phyloP scores from a whole-genome alignment of 1,140 invertebrate species.

The Penaeus indicus region DNA sequence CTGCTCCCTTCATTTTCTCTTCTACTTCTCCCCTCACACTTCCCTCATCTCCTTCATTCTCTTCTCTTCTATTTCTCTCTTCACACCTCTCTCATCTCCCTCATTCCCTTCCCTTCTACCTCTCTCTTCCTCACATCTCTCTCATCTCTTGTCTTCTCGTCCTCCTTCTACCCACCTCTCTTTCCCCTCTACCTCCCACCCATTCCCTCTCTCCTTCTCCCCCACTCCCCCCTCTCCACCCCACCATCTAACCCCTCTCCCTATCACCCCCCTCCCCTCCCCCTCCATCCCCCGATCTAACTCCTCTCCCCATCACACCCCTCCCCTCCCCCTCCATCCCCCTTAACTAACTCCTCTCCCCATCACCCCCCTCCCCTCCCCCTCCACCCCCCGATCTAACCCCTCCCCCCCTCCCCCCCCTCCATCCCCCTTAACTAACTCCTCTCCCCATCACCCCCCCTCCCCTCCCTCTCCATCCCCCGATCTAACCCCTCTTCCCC shows the following conservation, averaged over 20 bases:
- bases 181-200: background rate
- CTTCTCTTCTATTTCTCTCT: background rate
- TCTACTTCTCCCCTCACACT: background rate
- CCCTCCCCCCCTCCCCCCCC: no score
- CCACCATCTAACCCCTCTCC: background rate
- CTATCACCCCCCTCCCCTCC: background rate
- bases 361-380: no score
- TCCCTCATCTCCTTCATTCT: background rate
- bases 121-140: slow-evolving; percentile 34
- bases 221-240: background rate
- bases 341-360: no score
- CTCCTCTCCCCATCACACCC: background rate
- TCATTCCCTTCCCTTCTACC: slow-evolving; percentile 25
- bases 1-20: background rate
- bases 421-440: no score
- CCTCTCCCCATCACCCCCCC: no score
- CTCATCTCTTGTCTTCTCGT: slow-evolving; percentile 15
- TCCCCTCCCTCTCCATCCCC: no score
- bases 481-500: no score
- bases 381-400: no score
- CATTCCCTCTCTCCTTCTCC: slow-evolving; percentile 7
- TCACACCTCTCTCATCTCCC: background rate
- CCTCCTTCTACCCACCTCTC: background rate
- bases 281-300: background rate
- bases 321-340: no score